Percentiles rank a stretch among this genome's conserved stretches.
These are phyloP conservation scores for Protula sp. DNA, from an alignment of 2,888 invertebrate species.

Conservation along the genomic window DNA sequence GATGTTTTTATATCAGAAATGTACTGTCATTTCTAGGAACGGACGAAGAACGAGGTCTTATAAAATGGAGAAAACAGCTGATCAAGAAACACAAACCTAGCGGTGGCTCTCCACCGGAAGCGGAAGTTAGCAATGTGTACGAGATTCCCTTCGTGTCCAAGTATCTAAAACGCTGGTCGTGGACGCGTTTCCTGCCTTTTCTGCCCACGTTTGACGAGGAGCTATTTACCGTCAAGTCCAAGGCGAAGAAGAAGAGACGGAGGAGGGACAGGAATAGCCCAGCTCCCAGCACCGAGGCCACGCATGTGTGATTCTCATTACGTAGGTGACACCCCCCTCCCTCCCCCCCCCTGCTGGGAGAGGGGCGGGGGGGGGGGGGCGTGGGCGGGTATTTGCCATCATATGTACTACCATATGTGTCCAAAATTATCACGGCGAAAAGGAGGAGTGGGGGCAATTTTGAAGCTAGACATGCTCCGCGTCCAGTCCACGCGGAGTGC, in stretches of 20 bases:
- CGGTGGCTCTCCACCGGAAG: not conserved
- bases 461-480: too few species aligned
- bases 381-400: too few species aligned
- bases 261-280: not conserved
- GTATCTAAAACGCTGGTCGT: conserved; percentile 4
- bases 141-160: conserved; percentile 14
- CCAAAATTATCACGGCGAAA: too few species aligned
- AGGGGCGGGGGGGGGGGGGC: too few species aligned
- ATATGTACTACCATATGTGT: too few species aligned
- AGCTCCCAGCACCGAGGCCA: too few species aligned
- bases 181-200: conserved; percentile 16
- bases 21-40: conserved; percentile 14
- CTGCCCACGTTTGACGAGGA: conserved; percentile 17
- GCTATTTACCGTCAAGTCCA: not conserved
- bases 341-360: too few species aligned
- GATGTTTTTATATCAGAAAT: too few species aligned
- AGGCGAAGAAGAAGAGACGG: not conserved
- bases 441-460: too few species aligned
- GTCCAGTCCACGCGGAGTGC: too few species aligned
- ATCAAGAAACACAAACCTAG: not conserved
- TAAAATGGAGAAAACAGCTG: conserved; percentile 7
- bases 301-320: too few species aligned
- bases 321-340: too few species aligned
- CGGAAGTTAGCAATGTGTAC: conserved; percentile 4
- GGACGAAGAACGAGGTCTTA: conserved; percentile 15